Conservation (phyloP, 2,113 vertebrate genomes). For the Rhizomys pruinosus region DNA sequence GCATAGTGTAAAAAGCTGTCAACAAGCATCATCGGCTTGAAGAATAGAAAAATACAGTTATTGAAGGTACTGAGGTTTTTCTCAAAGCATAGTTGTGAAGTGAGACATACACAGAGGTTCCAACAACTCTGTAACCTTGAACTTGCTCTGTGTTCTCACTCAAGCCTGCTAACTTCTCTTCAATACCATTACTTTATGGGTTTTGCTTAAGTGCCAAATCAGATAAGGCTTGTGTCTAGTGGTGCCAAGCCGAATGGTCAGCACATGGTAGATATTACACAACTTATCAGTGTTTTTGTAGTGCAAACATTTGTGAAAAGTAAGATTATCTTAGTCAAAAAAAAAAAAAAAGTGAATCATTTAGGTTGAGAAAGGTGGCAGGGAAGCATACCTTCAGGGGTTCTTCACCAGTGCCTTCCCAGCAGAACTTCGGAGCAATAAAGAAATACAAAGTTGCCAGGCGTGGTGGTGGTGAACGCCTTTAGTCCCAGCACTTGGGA, state of each 20-base stretch:
- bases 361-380: neutral
- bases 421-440: neutral
- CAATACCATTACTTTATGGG: neutral
- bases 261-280: neutral
- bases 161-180: neutral
- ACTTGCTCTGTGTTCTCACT: neutral
- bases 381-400: neutral
- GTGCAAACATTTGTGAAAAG: neutral
- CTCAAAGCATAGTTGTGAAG: neutral
- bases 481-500: no score
- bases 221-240: neutral
- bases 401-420: neutral
- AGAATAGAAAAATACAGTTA: neutral
- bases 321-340: neutral
- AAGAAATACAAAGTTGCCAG: no score
- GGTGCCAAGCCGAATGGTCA: neutral
- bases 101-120: neutral
- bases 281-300: neutral
- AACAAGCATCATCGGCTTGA: neutral
- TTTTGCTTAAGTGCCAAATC: neutral
- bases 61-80: neutral
- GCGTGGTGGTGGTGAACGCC: no score
- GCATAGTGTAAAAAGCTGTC: neutral
- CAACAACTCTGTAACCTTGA: neutral
- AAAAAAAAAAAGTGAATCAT: neutral